Evolutionary conservation across 2,888 invertebrate genomes (phyloP).

Genomic region (Rhagium mordax): DNA sequence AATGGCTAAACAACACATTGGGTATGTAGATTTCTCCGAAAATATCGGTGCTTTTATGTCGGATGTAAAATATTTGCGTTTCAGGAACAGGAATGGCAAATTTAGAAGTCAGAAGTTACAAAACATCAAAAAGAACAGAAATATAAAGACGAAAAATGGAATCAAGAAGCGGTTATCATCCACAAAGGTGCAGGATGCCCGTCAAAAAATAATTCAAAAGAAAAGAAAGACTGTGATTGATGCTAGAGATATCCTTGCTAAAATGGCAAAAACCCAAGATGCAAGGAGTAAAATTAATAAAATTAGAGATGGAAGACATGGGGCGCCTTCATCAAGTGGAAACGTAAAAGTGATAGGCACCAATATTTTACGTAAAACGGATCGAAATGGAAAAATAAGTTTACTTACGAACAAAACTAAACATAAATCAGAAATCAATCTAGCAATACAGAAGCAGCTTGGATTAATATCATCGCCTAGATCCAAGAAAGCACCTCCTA

Average conservation of each 20-base stretch:
- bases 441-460: conserved; percentile 67
- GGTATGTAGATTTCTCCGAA: conserved; percentile 34
- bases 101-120: conserved; percentile 44
- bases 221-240: conserved; percentile 84
- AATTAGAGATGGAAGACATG: conserved; percentile 75
- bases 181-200: conserved; percentile 76
- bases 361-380: conserved; percentile 71
- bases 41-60: not conserved
- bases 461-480: conserved; percentile 58
- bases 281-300: conserved; percentile 82
- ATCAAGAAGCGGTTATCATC: conserved; percentile 50
- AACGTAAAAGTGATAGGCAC: conserved; percentile 67
- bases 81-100: conserved; percentile 45
- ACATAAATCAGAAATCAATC: conserved; percentile 62
- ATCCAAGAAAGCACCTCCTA: conserved; percentile 42
- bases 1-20: conserved; percentile 34
- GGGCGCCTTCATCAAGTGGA: conserved; percentile 62
- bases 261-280: conserved; percentile 83
- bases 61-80: conserved; percentile 16
- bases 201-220: conserved; percentile 85
- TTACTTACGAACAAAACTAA: conserved; percentile 70
- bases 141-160: conserved; percentile 29
- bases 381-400: conserved; percentile 73
- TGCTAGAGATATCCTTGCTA: conserved; percentile 85
- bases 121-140: conserved; percentile 35